Conservation (phyloP, 1,140 invertebrate species). For the Catajapyx aquilonaris region DNA sequence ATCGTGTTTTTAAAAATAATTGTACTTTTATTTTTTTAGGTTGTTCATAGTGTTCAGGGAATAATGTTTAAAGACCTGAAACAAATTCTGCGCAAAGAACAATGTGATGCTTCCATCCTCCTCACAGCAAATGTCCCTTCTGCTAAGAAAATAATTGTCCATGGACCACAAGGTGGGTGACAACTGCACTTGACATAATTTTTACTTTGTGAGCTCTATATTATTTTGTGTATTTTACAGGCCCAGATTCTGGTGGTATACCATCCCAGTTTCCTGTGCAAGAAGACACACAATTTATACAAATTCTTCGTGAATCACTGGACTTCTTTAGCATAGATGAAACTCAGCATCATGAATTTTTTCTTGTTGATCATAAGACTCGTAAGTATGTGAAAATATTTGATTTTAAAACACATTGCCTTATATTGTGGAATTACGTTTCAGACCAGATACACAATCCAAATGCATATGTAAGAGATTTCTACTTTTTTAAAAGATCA, state of each 20-base stretch:
- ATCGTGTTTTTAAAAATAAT: too few relatives aligned
- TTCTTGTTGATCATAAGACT: constrained; percentile 92
- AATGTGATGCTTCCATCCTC: constrained; percentile 92
- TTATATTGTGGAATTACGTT: constrained; percentile 12
- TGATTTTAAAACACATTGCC: constrained; percentile 8
- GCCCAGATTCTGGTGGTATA: constrained; percentile 76
- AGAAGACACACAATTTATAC: constrained; percentile 95
- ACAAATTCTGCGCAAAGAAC: constrained; percentile 94
- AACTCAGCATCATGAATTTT: constrained; percentile 68
- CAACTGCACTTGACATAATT: constrained; percentile 4
- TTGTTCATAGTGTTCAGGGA: constrained; percentile 90
- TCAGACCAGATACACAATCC: constrained; percentile 87
- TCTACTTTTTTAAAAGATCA: constrained; percentile 97
- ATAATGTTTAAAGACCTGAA: constrained; percentile 99
- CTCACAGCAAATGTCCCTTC: constrained; percentile 96
- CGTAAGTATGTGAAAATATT: constrained; percentile 37
- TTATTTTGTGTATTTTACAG: constrained; percentile 17
- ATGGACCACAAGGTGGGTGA: constrained; percentile 52
- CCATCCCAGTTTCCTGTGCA: constrained; percentile 96
- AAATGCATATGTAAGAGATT: constrained; percentile 83
- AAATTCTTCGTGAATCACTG: constrained; percentile 83
- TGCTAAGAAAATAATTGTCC: constrained; percentile 96
- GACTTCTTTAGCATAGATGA: constrained; percentile 97
- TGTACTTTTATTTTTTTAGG: constrained; percentile 39
- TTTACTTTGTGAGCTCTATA: constrained; percentile 2